Base-by-base conservation (phyloP, 2,113 vertebrate species). In the Anas platyrhynchos region DNA sequence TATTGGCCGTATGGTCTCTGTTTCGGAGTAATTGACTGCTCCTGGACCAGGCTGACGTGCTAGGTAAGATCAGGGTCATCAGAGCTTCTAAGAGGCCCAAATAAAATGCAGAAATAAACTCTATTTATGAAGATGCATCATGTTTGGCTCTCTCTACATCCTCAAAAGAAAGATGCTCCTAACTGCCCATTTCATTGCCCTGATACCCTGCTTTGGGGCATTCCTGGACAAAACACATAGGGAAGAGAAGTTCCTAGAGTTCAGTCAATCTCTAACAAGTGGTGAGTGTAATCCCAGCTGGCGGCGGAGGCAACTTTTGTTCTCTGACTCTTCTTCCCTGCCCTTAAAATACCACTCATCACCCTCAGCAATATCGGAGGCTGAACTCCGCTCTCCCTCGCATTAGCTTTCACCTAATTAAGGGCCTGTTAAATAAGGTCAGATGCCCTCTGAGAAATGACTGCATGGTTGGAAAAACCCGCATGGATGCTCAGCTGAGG, bases 361-460 rank as follows among this genome's bases (percentile, higher is more conserved):
- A 90, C 86, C 80, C 90, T 90, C 80, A 84, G 92, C 73, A 27
- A 29, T 56, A 83, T 83, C 75, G 20, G 73, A 84, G 73, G 38
- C 80, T 91, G 86, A 96, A 72, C 83, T 88, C 54, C 0, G 2
- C 56, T 86, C 65, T 83, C 29, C 65, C n/a, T 89, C 16, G 20
- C 89, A 38, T 88, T 95, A 59, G 36, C 86, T 68, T 95, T 88
- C 86, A 81, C 83, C 83, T 92, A 81, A 94, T 96, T 95, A 96
- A 93, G 83, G 54, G 77, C 66, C 81, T 81, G 72, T 92, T 97
- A 95, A 96, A 92, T 79, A 86, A 95, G 83, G 90, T 88, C 92
- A 84, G 77, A 50, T 69, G 83, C 61, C 66, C 68, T 90, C 83
- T 90, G 88, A 94, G 92, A 84, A 95, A 79, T 31, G 62, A 29